Conservation (phyloP, 2,888 invertebrate species). For the Petrolisthes cinctipes region DNA sequence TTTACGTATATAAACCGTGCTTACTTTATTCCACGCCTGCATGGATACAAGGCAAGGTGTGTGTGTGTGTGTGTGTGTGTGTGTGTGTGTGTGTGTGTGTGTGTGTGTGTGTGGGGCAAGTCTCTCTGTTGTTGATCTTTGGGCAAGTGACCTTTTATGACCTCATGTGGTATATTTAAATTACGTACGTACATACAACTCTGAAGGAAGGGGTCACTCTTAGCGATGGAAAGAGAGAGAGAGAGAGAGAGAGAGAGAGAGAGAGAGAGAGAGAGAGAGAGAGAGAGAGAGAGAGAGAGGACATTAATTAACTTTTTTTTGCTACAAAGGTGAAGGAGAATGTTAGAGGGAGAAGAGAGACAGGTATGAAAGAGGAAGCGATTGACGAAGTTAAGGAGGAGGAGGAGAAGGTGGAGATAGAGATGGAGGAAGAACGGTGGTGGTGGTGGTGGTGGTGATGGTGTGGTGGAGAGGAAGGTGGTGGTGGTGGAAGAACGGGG, state of each 20-base stretch:
- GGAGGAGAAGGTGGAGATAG: background rate
- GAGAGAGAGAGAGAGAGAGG: slow-evolving; percentile 9
- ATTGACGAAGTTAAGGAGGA: background rate
- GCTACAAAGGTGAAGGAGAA: background rate
- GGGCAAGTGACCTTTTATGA: no score
- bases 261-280: background rate
- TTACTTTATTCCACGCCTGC: no score
- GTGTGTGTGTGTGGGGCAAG: no score
- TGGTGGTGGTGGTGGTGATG: background rate
- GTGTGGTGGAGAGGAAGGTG: background rate
- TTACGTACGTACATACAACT: no score
- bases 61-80: no score
- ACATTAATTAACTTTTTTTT: background rate
- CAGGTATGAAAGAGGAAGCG: background rate
- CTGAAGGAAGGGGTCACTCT: no score
- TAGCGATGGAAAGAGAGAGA: background rate
- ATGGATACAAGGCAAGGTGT: no score
- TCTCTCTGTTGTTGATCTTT: no score
- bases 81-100: no score
- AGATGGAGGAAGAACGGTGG: background rate
- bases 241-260: slow-evolving; percentile 16
- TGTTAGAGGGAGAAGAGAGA: background rate
- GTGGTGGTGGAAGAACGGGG: background rate
- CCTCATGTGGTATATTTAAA: no score
- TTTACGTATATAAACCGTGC: no score